Percentiles rank a stretch among this genome's conserved stretches.
phyloP scores from a whole-genome alignment of 2,113 vertebrate species.

The Eupsittula cactorum region DNA sequence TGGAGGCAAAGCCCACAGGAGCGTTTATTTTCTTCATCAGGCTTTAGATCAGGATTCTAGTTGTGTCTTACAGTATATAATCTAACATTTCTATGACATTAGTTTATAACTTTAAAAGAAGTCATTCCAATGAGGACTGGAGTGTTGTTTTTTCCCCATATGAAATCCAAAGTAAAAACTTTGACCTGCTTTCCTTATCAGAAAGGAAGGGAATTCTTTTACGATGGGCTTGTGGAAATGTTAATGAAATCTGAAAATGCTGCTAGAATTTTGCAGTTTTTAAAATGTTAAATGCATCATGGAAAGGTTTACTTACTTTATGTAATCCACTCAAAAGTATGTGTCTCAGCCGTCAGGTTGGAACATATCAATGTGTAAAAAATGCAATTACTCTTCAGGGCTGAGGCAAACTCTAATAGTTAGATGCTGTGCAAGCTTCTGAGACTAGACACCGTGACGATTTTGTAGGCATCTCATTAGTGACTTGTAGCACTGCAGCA shows the following conservation, averaged over 20 bases:
- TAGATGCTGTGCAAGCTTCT: conserved; percentile 71
- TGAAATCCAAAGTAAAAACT: neutral
- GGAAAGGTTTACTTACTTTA: conserved; percentile 32
- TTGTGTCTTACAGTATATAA: neutral
- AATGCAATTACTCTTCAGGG: conserved; percentile 72
- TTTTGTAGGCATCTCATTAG: conserved; percentile 80
- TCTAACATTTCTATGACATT: neutral
- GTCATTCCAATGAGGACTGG: neutral
- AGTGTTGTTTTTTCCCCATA: neutral
- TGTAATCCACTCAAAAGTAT: conserved; percentile 53
- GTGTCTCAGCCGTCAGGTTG: conserved; percentile 45
- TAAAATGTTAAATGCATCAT: conserved; percentile 34
- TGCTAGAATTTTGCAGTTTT: neutral
- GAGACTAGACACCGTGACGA: conserved; percentile 72
- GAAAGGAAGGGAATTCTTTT: neutral
- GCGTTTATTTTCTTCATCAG: neutral
- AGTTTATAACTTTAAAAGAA: neutral
- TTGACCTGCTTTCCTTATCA: neutral
- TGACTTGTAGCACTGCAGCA: conserved; percentile 71
- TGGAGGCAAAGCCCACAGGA: neutral
- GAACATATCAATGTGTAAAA: conserved; percentile 70
- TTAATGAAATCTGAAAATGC: conserved; percentile 4
- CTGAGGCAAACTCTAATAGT: conserved; percentile 61
- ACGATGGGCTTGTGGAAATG: neutral
- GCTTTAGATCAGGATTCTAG: neutral